A percentile compares a stretch with the other conserved stretches of the same genome.
These are phyloP conservation scores for Buphagus erythrorhynchus DNA, from an alignment of 2,797 vertebrate genomes.

Conservation along the genomic window DNA sequence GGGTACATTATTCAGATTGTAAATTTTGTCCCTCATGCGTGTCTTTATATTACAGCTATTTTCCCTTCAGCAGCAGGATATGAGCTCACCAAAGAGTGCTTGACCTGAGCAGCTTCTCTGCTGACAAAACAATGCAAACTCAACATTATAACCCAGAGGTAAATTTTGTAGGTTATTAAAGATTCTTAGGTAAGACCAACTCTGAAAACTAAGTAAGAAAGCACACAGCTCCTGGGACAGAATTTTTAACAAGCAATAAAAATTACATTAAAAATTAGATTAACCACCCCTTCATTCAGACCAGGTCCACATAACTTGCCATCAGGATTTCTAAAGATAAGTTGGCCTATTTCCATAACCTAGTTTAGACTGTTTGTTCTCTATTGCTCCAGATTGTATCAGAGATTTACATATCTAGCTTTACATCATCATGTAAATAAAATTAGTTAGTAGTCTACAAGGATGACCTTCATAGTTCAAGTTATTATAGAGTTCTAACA, in stretches of 20 bases:
- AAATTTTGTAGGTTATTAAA: not conserved
- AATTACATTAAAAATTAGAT: not conserved
- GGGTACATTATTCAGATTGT: not conserved
- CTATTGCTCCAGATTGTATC: not conserved
- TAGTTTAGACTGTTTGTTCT: conserved; percentile 41
- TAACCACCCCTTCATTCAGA: not conserved
- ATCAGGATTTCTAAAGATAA: conserved; percentile 71
- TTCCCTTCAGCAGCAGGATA: not conserved
- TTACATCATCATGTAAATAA: not conserved
- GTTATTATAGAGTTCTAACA: not conserved
- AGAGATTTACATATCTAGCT: not conserved
- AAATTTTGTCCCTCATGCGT: not conserved
- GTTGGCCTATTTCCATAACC: conserved; percentile 68
- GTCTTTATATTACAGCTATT: not conserved
- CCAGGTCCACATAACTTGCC: not conserved
- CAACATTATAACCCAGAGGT: not conserved
- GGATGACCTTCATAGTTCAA: not conserved
- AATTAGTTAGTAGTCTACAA: not conserved
- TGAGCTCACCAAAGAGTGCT: not conserved
- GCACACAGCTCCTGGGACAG: not conserved
- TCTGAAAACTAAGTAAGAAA: not conserved
- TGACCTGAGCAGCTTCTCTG: not conserved
- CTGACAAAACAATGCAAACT: not conserved
- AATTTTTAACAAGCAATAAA: not conserved
- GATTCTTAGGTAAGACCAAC: not conserved